A percentile compares a stretch with the other conserved stretches of the same genome.
phyloP scores from a whole-genome alignment of 1,140 invertebrate genomes.

The Saccostrea glomerata region DNA sequence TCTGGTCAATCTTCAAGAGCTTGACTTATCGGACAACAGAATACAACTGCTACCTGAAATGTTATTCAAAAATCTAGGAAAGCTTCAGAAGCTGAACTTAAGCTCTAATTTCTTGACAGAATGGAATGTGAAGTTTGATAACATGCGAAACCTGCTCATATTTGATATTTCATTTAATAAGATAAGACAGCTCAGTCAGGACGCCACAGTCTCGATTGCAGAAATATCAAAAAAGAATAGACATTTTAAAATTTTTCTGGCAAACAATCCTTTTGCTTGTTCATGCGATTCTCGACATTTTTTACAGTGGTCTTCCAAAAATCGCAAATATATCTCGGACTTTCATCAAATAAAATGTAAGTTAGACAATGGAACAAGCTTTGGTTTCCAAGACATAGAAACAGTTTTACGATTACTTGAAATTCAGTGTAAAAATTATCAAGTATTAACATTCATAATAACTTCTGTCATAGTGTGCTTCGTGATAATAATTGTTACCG shows the following conservation, averaged over 20 bases:
- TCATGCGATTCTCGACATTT: not conserved
- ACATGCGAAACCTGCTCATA: conserved; percentile 1
- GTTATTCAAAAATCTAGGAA: conserved; percentile 8
- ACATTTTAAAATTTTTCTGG: not conserved
- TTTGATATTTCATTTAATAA: conserved; percentile 37
- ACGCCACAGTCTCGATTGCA: not conserved
- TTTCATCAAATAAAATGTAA: not conserved
- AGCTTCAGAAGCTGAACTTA: not conserved
- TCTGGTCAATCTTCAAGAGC: not conserved
- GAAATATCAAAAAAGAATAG: not conserved
- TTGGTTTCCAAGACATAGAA: not conserved
- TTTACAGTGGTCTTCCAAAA: not conserved
- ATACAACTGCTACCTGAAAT: not conserved
- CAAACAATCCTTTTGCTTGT: not conserved
- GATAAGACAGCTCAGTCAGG: not conserved
- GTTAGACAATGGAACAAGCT: not conserved
- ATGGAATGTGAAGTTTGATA: conserved; percentile 6
- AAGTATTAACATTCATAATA: not conserved
- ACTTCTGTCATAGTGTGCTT: not conserved
- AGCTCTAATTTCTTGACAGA: conserved; percentile 7
- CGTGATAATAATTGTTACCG: not conserved
- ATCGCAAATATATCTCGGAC: not conserved
- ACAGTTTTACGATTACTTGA: not conserved
- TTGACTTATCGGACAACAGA: conserved; percentile 39
- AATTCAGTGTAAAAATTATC: not conserved